Conservation (phyloP, 2,113 vertebrate species). For the Tiliqua scincoides region DNA sequence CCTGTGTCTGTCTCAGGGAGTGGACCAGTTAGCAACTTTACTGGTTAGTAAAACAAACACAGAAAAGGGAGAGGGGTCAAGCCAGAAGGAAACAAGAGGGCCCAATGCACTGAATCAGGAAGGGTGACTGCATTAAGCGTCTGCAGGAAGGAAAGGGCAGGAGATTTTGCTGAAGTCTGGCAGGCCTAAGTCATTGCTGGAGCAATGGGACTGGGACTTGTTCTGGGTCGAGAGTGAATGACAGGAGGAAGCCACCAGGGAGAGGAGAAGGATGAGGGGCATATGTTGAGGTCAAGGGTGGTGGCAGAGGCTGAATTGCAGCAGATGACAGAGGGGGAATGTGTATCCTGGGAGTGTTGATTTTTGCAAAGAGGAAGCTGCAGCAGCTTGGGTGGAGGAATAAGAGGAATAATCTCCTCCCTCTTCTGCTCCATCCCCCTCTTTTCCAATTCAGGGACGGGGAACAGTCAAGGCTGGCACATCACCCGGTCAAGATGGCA, state of each 20-base stretch:
- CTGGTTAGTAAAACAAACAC: not conserved
- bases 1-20: too few relatives aligned
- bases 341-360: too few relatives aligned
- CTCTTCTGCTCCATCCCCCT: not conserved
- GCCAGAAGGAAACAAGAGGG: not conserved
- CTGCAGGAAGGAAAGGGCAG: not conserved
- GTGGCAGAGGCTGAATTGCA: not conserved
- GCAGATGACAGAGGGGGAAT: not conserved
- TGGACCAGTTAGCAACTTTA: not conserved
- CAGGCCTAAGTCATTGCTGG: not conserved
- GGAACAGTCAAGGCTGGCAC: too few relatives aligned
- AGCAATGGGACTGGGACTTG: not conserved
- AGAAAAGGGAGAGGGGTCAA: not conserved
- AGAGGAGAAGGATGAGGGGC: not conserved
- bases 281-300: not conserved
- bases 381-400: not conserved
- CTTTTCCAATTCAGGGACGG: too few relatives aligned
- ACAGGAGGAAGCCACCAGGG: not conserved
- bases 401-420: too few relatives aligned
- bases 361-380: not conserved
- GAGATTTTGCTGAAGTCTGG: not conserved
- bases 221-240: not conserved
- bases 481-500: too few relatives aligned
- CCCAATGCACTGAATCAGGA: not conserved
- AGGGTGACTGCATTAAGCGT: not conserved